phyloP scores from a whole-genome alignment of 2,888 invertebrate genomes.

The Koerneria pararmatus region DNA sequence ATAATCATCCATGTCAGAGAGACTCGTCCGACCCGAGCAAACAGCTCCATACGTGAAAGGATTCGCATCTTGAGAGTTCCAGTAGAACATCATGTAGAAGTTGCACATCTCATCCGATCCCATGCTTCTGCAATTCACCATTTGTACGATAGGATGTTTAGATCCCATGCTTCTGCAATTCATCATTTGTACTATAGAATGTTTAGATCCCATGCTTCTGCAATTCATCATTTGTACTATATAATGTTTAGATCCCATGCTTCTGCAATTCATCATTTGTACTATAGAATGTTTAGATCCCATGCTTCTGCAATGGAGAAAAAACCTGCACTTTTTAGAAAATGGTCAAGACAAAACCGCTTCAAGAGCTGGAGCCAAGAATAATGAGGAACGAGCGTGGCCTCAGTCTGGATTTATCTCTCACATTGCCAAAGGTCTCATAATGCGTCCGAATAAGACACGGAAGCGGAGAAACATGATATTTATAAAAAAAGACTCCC shows the following conservation, averaged over 20 bases:
- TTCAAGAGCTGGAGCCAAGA: too few species aligned
- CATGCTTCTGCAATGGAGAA: not conserved
- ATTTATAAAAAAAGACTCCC: too few species aligned
- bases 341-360: too few species aligned
- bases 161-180: not conserved
- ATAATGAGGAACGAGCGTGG: too few species aligned
- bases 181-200: too few species aligned
- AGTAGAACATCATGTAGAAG: constrained; percentile 65
- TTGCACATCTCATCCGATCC: constrained; percentile 66
- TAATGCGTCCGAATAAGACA: too few species aligned
- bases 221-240: not conserved
- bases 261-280: not conserved
- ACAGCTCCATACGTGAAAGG: constrained; percentile 54
- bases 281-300: too few species aligned
- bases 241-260: not conserved
- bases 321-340: too few species aligned
- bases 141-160: too few species aligned
- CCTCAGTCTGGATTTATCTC: too few species aligned
- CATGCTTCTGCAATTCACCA: constrained; percentile 58
- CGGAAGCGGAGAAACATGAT: too few species aligned
- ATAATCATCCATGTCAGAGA: constrained; percentile 34
- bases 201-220: not conserved
- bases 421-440: too few species aligned
- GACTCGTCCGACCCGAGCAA: not conserved
- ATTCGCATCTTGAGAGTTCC: constrained; percentile 56